Base-by-base conservation (phyloP, 2,797 vertebrate genomes). In the Sternotherus odoratus region DNA sequence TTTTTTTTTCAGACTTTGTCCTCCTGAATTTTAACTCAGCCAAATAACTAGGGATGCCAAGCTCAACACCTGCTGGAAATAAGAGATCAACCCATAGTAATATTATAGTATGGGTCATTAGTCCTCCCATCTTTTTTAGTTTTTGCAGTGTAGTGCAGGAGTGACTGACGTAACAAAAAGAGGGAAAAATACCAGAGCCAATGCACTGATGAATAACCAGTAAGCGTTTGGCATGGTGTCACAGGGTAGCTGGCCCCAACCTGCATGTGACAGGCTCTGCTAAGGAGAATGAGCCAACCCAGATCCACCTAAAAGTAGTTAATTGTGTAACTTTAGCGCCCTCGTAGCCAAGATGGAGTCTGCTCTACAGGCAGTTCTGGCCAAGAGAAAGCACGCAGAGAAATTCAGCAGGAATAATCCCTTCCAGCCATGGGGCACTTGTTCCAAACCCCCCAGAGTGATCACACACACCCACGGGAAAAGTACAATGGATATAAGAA, bases 11-110 rank as follows among this genome's bases (percentile, higher is more conserved):
- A 72, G 77, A 50, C 0, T 88, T 92, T 77, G 49, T 56, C 56
- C 21, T 28, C 90, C 48, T 91, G n/a, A 91, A 92, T 94, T 96
- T 95, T 93, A 83, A 88, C 66, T 93, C 83, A 81, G 60, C 85
- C 86, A 60, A 6, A 36, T 39, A 89, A 74, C 4, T 95, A 82
- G 87, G 7, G 26, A 83, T 92, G 96, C 80, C 89, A 96, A 87
- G 85, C 8, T 89, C 28, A 86, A 63, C n/a, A 93, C 28, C 30
- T 48, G 28, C 85, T 93, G 79, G 81, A 95, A 91, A 94, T 43
- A 49, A 77, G 0, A 66, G 49, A 60, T 17, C 51, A 11, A 12
- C 85, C 82, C 93, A 91, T 77, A 16, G 66, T 80, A 83, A 49
- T 85, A 77, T 50, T 89, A 66, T 28, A 66, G 11, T 54, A 2